Base-by-base conservation (phyloP, 2,113 vertebrate genomes). In the Hylia prasina region DNA sequence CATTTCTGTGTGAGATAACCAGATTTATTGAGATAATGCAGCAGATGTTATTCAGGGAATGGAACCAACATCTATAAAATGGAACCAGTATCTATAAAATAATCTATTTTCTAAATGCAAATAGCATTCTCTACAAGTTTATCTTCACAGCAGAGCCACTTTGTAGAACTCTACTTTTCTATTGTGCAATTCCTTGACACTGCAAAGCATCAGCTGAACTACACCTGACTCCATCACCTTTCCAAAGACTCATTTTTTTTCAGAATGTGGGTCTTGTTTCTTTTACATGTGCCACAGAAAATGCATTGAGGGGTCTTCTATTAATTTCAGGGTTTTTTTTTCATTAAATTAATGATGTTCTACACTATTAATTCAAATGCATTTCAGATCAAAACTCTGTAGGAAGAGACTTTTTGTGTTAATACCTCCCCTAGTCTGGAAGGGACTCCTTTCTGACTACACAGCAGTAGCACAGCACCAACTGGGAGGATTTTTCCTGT, bases 61-160 rank as follows among this genome's bases (percentile, higher is more conserved):
- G 25, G 79, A 11, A 47, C 45, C 45, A 47, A 47, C 22, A 47
- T 21, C 63, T 88, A 66, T 61, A 70, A 66, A 68, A 94, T 91
- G 87, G 76, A 96, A 93, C 50, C 64, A 89, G 30, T 94, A 66
- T 90, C 91, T 95, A 72, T 60, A 94, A 63, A 86, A 86, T 71
- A 92, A 93, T 92, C 47, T 88, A 61, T 96, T 96, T 96, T 88
- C 64, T 42, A 83, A 93, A 83, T 81, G 79, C 40, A 92, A 88
- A 78, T 81, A 20, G 1, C 68, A 90, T 71, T 86, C 42, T 56
- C 44, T 73, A 19, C 33, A 60, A 58, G 51, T 12, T 45, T 87
- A 83, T 80, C 71, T 88, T 90, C n/a, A 31, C 56, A 51, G 68
- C 27, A 53, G 10, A 90, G 40, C 20, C 47, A 77, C 17, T 42